Evolutionary conservation across 2,888 invertebrate species (phyloP).

Genomic region (Phoronis australis): DNA sequence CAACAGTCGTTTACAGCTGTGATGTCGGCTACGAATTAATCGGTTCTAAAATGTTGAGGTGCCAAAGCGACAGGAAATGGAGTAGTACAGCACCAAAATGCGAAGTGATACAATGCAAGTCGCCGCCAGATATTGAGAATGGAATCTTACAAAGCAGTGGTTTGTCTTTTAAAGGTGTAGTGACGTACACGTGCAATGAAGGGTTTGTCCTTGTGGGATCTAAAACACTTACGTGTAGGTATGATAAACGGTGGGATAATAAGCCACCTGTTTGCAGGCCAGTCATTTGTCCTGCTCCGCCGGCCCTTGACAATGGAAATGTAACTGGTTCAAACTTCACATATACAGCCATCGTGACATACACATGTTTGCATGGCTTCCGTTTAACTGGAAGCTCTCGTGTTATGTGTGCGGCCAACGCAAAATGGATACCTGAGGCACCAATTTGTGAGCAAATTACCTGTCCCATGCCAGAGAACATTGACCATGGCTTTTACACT

Average conservation of each 20-base stretch:
- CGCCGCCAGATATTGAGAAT: conserved; percentile 15
- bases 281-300: conserved; percentile 22
- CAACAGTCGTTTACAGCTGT: conserved; percentile 18
- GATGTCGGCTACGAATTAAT: conserved; percentile 24
- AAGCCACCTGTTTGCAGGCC: conserved; percentile 21
- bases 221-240: background rate
- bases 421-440: too few species aligned
- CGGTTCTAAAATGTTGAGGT: conserved; percentile 23
- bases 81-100: conserved; percentile 29
- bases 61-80: conserved; percentile 15
- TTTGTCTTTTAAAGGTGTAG: conserved; percentile 11
- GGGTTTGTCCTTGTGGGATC: conserved; percentile 23
- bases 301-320: conserved; percentile 18
- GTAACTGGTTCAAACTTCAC: conserved; percentile 9
- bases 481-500: background rate
- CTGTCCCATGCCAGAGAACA: conserved; percentile 2
- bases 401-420: too few species aligned
- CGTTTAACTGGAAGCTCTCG: too few species aligned
- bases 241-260: background rate
- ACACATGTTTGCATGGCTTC: too few species aligned
- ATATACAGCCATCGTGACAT: conserved; percentile 20
- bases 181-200: conserved; percentile 30
- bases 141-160: conserved; percentile 14
- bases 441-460: conserved; percentile 5
- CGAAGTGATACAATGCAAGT: conserved; percentile 29